phyloP scores from a whole-genome alignment of 2,797 vertebrate species.

The Ctenopoma multispine region DNA sequence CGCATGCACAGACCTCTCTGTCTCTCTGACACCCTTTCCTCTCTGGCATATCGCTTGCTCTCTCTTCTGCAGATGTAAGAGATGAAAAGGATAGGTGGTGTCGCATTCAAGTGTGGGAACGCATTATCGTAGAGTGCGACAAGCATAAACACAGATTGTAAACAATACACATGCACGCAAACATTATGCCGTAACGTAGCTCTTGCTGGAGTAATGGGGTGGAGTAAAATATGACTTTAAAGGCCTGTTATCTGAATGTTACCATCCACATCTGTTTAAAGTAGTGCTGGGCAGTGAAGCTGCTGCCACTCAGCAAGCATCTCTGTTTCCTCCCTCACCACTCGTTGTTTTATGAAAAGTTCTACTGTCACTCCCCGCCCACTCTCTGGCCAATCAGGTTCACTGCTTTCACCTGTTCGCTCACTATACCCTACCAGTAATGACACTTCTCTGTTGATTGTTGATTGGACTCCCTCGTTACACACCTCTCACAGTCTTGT shows the following conservation, averaged over 20 bases:
- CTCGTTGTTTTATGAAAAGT: too few species aligned
- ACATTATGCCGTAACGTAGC: slow-evolving; percentile 39
- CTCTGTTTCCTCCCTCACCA: too few species aligned
- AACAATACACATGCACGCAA: slow-evolving; percentile 38
- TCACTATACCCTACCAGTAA: too few species aligned
- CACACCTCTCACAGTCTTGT: too few species aligned
- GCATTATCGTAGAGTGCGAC: slow-evolving; percentile 67
- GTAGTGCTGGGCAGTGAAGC: background rate
- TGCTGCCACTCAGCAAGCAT: too few species aligned
- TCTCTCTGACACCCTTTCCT: slow-evolving; percentile 58
- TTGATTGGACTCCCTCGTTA: too few species aligned
- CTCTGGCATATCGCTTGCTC: slow-evolving; percentile 51
- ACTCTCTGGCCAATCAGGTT: too few species aligned
- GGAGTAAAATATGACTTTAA: slow-evolving; percentile 56
- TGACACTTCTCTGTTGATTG: too few species aligned
- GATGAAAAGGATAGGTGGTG: slow-evolving; percentile 70
- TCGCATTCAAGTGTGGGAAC: slow-evolving; percentile 70
- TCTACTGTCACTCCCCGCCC: too few species aligned
- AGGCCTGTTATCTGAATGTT: slow-evolving; percentile 54
- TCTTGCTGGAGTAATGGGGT: slow-evolving; percentile 39
- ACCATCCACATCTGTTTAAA: slow-evolving; percentile 60
- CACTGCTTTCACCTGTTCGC: too few species aligned
- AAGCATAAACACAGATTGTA: slow-evolving; percentile 73
- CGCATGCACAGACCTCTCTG: slow-evolving; percentile 19
- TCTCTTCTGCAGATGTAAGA: slow-evolving; percentile 55